Evolutionary conservation across 2,113 vertebrate genomes (phyloP).

Genomic region (Thryonomys swinderianus): DNA sequence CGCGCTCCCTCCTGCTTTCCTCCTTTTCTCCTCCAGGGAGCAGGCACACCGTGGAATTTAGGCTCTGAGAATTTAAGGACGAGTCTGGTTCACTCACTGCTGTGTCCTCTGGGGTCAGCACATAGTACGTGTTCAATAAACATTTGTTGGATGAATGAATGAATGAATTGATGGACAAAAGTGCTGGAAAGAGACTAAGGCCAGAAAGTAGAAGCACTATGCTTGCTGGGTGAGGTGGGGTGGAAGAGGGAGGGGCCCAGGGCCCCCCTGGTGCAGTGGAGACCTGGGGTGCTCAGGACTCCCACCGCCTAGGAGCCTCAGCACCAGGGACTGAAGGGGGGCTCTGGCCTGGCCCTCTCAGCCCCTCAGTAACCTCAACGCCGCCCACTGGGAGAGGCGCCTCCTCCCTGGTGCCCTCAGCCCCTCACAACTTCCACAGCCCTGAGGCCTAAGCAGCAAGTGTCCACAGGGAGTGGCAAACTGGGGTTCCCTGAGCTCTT

Average conservation of each 20-base stretch:
- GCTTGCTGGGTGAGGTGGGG: background rate
- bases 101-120: background rate
- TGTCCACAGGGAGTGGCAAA: background rate
- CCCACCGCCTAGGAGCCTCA: background rate
- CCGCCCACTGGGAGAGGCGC: background rate
- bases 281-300: background rate
- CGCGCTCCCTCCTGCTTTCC: background rate
- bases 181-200: background rate
- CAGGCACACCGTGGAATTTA: background rate
- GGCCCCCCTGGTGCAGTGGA: background rate
- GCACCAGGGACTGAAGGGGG: slow-evolving; percentile 46
- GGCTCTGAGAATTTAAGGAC: background rate
- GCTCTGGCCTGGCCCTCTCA: no score
- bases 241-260: background rate
- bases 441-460: slow-evolving; percentile 13
- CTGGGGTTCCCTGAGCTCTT: background rate
- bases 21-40: background rate
- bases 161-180: background rate
- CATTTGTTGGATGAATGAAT: background rate
- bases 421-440: background rate
- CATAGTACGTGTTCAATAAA: slow-evolving; percentile 42
- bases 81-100: background rate
- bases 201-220: background rate
- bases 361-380: background rate
- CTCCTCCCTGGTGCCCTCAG: background rate